Percentiles rank a stretch among this genome's conserved stretches.
These are phyloP conservation scores for Cerastis rubricosa DNA, from an alignment of 2,888 invertebrate species.

Conservation along the genomic window DNA sequence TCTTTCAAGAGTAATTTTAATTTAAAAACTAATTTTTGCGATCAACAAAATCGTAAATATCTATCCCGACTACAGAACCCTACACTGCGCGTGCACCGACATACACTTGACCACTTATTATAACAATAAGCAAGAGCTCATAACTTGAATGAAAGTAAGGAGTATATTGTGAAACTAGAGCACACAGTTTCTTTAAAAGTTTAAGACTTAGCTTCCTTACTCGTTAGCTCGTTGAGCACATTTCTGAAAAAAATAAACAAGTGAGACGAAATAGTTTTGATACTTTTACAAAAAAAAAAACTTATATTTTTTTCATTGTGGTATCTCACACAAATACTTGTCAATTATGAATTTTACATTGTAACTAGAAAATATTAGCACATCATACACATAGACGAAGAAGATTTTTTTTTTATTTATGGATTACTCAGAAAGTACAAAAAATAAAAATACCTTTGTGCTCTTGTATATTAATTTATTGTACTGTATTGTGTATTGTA, in stretches of 20 bases:
- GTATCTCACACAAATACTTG: too few species aligned
- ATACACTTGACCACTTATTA: neutral
- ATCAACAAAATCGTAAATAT: neutral
- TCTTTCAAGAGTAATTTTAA: neutral
- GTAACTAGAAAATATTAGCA: too few species aligned
- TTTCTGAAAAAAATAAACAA: neutral
- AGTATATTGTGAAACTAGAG: slow-evolving; percentile 8
- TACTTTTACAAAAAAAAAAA: slow-evolving; percentile 4
- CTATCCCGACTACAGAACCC: neutral
- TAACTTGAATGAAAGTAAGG: too few species aligned
- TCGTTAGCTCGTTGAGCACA: neutral
- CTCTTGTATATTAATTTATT: too few species aligned
- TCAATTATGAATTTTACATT: too few species aligned
- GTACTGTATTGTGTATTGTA: too few species aligned
- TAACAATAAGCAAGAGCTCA: neutral
- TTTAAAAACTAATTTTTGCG: neutral
- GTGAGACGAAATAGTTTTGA: slow-evolving; percentile 7
- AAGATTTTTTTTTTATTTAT: too few species aligned
- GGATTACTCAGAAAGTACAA: too few species aligned
- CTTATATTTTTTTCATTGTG: too few species aligned
- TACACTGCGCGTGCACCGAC: neutral
- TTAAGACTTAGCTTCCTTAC: neutral
- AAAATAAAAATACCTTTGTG: too few species aligned
- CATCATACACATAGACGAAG: too few species aligned
- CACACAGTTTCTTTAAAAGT: neutral